Evolutionary conservation across 2,113 vertebrate genomes (phyloP).

Genomic region (Oreochromis tanganicae): DNA sequence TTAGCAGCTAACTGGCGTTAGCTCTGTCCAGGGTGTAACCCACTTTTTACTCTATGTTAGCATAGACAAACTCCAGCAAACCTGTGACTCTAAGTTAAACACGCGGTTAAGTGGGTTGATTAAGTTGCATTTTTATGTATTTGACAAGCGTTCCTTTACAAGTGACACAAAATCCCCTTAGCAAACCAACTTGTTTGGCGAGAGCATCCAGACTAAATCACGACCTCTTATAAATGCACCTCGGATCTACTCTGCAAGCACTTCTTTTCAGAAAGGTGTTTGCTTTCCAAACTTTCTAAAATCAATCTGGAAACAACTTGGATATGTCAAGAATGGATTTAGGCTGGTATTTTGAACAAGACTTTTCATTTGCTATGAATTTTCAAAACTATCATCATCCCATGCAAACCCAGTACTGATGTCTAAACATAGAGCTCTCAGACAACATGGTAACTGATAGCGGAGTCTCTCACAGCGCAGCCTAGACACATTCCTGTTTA

Average conservation of each 20-base stretch:
- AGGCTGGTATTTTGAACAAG: neutral
- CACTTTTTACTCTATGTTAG: neutral
- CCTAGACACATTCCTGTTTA: constrained; percentile 52
- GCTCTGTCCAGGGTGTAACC: neutral
- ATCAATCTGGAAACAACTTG: neutral
- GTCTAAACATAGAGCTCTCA: constrained; percentile 13
- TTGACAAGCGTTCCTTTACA: neutral
- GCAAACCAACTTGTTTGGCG: neutral
- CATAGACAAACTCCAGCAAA: neutral
- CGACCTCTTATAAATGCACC: neutral
- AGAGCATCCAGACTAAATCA: neutral
- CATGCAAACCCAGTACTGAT: neutral
- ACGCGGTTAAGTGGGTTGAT: neutral
- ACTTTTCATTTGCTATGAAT: neutral
- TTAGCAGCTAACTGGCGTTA: neutral
- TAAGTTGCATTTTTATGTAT: neutral
- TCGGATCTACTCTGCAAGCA: neutral
- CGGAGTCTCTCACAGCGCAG: constrained; percentile 19
- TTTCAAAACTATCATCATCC: neutral
- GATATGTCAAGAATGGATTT: neutral
- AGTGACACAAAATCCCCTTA: neutral
- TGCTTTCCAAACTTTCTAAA: neutral
- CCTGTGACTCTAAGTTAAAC: neutral
- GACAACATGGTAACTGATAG: constrained; percentile 35
- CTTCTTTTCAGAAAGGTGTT: neutral